Percentiles rank a stretch among this genome's conserved stretches.
Conservation (phyloP, 2,888 invertebrate genomes). For the Atethmia centrago region DNA sequence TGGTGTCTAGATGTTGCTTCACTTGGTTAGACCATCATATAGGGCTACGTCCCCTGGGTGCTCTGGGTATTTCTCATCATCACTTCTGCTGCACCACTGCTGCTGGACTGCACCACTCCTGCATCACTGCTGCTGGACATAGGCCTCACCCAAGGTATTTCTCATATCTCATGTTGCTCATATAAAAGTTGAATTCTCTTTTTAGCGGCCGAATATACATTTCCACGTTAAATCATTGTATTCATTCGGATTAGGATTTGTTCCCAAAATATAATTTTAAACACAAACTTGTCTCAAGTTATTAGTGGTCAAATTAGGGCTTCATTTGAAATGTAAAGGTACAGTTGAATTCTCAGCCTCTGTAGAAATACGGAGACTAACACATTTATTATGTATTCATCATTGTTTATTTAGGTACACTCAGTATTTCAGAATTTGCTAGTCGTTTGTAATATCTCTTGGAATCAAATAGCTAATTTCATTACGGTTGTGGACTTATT, state of each 20-base stretch:
- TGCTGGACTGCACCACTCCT: too few relatives aligned
- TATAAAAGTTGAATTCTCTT: too few relatives aligned
- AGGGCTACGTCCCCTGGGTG: too few relatives aligned
- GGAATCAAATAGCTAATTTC: background rate
- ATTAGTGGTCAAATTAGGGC: constrained; percentile 30
- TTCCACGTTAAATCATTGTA: background rate
- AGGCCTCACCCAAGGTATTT: too few relatives aligned
- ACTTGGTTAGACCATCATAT: background rate
- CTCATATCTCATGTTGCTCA: too few relatives aligned
- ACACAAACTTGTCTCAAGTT: constrained; percentile 6
- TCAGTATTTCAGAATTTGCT: constrained; percentile 17
- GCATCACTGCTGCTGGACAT: too few relatives aligned
- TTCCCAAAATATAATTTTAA: constrained; percentile 16
- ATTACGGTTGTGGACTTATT: constrained; percentile 12
- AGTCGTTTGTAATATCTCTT: constrained; percentile 7
- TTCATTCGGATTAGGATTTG: background rate
- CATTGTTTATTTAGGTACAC: constrained; percentile 31
- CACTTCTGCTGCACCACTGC: too few relatives aligned
- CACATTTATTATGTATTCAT: constrained; percentile 35
- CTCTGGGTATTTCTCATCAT: background rate
- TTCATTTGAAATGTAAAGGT: constrained; percentile 49
- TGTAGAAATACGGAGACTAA: background rate
- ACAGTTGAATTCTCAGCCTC: constrained; percentile 17
- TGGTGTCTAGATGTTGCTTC: background rate
- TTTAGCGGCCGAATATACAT: background rate